Conservation (phyloP, 2,888 invertebrate genomes). For the Archips xylosteana region DNA sequence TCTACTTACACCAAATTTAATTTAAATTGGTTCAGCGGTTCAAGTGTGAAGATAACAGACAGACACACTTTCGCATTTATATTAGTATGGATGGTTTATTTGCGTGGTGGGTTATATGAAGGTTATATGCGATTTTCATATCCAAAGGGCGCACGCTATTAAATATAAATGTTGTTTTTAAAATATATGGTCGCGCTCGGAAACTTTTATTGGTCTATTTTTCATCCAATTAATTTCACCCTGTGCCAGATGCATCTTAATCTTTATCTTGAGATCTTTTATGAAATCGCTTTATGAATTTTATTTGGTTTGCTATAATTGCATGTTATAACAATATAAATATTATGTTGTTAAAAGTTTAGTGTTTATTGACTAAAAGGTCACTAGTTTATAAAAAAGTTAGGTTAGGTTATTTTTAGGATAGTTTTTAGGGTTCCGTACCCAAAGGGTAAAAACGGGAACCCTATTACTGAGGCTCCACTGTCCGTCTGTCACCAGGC, state of each 20-base stretch:
- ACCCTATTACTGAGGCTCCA: too few relatives aligned
- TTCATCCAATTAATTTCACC: background rate
- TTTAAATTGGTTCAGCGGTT: too few relatives aligned
- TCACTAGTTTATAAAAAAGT: background rate
- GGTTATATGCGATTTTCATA: too few relatives aligned
- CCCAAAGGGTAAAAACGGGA: too few relatives aligned
- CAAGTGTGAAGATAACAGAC: too few relatives aligned
- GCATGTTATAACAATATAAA: background rate
- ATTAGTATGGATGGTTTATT: too few relatives aligned
- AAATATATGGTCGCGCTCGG: background rate
- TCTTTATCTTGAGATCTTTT: background rate
- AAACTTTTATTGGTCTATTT: background rate
- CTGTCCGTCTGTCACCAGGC: too few relatives aligned
- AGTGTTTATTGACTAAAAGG: background rate
- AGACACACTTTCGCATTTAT: too few relatives aligned
- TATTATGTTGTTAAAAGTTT: background rate
- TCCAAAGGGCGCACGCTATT: background rate
- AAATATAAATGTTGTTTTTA: background rate
- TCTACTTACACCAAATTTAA: too few relatives aligned
- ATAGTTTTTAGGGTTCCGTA: too few relatives aligned
- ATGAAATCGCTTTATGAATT: background rate
- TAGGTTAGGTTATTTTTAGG: too few relatives aligned
- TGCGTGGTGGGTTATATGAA: too few relatives aligned
- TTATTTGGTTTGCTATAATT: background rate
- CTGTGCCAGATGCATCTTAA: background rate